Evolutionary conservation across 2,797 vertebrate genomes (phyloP).

Genomic region (Spea hammondii): DNA sequence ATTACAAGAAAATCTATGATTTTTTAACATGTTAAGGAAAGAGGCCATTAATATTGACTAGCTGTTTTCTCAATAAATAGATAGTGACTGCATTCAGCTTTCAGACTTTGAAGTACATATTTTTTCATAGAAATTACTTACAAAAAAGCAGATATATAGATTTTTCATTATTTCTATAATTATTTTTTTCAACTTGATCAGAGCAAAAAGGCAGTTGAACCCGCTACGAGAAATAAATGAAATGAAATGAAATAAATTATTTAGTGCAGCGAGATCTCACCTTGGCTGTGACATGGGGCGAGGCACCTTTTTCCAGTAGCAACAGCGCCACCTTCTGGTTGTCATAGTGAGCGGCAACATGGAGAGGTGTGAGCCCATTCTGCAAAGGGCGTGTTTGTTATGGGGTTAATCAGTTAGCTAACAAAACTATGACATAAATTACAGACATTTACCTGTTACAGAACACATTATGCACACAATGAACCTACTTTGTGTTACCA

Average conservation of each 20-base stretch:
- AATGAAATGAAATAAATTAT: no score
- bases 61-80: no score
- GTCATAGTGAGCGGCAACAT: slow-evolving; percentile 97
- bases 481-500: background rate
- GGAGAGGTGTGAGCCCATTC: slow-evolving; percentile 97
- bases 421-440: slow-evolving; percentile 47
- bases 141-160: no score
- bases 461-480: background rate
- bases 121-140: no score
- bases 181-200: background rate
- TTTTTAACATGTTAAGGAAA: no score
- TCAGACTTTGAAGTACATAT: no score
- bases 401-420: slow-evolving; percentile 64
- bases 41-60: no score
- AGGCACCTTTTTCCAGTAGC: slow-evolving; percentile 94
- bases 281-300: slow-evolving; percentile 89
- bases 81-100: no score
- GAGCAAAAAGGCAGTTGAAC: background rate
- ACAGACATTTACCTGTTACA: slow-evolving; percentile 43
- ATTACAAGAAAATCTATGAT: no score
- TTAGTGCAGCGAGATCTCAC: slow-evolving; percentile 68
- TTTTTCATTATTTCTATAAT: no score
- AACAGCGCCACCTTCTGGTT: slow-evolving; percentile 97
- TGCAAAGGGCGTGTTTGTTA: slow-evolving; percentile 72
- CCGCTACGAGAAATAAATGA: no score